These are phyloP conservation scores for Penelope pileata DNA, from an alignment of 2,113 vertebrate genomes.

Conservation along the genomic window DNA sequence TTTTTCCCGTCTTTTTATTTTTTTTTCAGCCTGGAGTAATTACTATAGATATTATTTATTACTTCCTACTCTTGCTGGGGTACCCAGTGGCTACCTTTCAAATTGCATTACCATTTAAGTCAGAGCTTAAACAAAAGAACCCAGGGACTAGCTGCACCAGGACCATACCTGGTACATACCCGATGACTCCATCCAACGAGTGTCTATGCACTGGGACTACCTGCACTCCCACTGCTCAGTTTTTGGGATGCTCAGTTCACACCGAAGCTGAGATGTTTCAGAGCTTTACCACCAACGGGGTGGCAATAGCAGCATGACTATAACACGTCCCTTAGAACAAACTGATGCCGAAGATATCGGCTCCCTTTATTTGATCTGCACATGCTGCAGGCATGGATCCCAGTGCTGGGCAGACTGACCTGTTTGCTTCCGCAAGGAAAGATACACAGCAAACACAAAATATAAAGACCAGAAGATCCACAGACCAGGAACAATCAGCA, in stretches of 20 bases:
- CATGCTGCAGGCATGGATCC: background rate
- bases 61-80: background rate
- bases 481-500: background rate
- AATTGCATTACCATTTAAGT: background rate
- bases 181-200: background rate
- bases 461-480: background rate
- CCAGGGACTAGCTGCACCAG: background rate
- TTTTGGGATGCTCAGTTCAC: background rate
- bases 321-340: background rate
- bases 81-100: background rate
- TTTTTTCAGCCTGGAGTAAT: background rate
- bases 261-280: background rate
- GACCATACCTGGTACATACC: fast-evolving
- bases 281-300: background rate
- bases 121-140: background rate
- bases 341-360: background rate
- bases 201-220: background rate
- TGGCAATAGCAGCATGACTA: fast-evolving
- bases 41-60: background rate
- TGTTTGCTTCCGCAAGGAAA: background rate
- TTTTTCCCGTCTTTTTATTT: background rate
- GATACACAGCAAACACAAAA: background rate
- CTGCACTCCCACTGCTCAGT: fast-evolving
- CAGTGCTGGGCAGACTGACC: background rate
- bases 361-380: background rate